Evolutionary conservation across 1,140 invertebrate genomes (phyloP).

Genomic region (Drosophila bocqueti): DNA sequence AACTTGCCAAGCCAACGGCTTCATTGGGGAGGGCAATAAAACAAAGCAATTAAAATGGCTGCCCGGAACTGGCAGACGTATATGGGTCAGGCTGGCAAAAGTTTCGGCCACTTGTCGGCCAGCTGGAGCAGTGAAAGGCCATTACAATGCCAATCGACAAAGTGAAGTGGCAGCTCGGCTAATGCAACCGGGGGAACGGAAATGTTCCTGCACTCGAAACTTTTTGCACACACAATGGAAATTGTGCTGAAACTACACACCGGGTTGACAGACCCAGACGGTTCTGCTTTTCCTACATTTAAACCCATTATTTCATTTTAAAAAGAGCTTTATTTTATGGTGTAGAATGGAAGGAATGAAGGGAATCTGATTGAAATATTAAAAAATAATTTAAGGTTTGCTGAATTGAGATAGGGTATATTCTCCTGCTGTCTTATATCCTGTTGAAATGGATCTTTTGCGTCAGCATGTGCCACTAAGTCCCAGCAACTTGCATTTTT

Average conservation of each 20-base stretch:
- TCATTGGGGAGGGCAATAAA: constrained; percentile 58
- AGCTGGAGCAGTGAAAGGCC: constrained; percentile 50
- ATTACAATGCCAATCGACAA: constrained; percentile 75
- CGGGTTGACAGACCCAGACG: constrained; percentile 16
- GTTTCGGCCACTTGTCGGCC: constrained; percentile 54
- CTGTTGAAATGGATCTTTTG: too few species aligned
- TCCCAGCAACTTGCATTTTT: constrained; percentile 43
- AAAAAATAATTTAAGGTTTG: not conserved
- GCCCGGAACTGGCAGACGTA: constrained; percentile 56
- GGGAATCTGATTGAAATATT: not conserved
- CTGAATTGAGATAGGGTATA: not conserved
- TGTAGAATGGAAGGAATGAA: too few species aligned
- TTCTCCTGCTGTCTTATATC: not conserved
- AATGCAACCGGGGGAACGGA: constrained; percentile 33
- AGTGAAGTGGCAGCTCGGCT: constrained; percentile 63
- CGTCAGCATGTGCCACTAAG: constrained; percentile 7
- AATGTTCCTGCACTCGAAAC: constrained; percentile 49
- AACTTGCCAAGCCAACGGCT: constrained; percentile 35
- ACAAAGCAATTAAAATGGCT: constrained; percentile 77
- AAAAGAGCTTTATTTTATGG: not conserved
- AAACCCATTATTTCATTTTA: not conserved
- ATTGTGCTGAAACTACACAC: constrained; percentile 44
- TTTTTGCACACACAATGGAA: constrained; percentile 51
- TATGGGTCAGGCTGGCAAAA: constrained; percentile 66
- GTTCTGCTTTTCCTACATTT: not conserved